Percentiles rank a stretch among this genome's conserved stretches.
Conservation (phyloP, 2,113 vertebrate genomes). For the Bungarus multicinctus region DNA sequence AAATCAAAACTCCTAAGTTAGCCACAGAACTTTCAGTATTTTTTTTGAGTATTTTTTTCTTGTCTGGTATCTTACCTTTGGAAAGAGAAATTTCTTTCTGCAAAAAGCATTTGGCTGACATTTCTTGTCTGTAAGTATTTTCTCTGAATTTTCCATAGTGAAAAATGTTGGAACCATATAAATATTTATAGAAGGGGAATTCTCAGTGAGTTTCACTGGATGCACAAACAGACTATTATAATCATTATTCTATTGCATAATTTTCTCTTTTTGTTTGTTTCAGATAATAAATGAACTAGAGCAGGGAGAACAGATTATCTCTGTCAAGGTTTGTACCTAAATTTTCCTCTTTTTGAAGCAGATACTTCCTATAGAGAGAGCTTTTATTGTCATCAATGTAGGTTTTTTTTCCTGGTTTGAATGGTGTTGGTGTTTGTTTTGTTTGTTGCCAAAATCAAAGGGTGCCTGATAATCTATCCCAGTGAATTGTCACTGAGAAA, state of each 20-base stretch:
- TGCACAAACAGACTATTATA: background rate
- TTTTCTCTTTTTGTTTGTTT: background rate
- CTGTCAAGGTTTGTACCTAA: background rate
- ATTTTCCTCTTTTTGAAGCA: background rate
- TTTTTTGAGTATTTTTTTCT: background rate
- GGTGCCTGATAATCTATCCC: background rate
- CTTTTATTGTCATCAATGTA: background rate
- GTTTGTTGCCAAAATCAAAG: background rate
- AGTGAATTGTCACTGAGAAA: background rate
- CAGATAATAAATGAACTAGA: background rate
- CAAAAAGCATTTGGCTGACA: slow-evolving; percentile 44
- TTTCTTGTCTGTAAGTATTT: slow-evolving; percentile 22
- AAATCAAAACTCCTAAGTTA: background rate
- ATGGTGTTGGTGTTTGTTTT: background rate
- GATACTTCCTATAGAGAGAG: background rate
- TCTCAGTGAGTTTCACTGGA: background rate
- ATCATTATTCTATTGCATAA: background rate
- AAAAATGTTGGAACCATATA: background rate
- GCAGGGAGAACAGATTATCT: background rate
- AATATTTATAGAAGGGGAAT: background rate
- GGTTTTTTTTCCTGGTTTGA: background rate
- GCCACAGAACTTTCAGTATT: background rate
- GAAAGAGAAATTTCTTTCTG: slow-evolving; percentile 31
- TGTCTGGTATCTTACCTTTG: background rate
- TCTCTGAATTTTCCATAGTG: slow-evolving; percentile 19